Conservation (phyloP, 2,113 vertebrate species). For the Dascyllus trimaculatus region DNA sequence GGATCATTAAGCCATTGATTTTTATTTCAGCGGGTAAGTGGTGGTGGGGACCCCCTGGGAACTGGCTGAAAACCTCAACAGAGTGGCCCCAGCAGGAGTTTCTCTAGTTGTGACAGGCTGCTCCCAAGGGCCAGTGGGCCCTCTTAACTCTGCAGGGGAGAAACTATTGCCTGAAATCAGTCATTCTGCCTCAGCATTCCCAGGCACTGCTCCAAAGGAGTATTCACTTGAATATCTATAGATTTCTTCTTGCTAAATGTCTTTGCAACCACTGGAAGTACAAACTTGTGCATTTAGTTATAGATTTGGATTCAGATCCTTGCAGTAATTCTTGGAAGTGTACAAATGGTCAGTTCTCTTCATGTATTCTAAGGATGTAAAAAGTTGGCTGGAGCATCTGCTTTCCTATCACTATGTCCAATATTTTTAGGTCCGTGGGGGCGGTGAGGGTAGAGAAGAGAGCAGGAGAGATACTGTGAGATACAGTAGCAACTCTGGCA, state of each 20-base stretch:
- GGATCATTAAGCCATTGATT: constrained; percentile 90
- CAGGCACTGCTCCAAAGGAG: constrained; percentile 35
- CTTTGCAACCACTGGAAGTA: constrained; percentile 50
- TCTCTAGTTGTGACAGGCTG: constrained; percentile 81
- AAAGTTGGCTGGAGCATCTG: constrained; percentile 63
- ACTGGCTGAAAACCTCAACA: constrained; percentile 79
- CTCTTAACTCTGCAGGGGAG: constrained; percentile 70
- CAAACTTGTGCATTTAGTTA: constrained; percentile 50
- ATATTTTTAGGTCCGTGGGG: constrained; percentile 67
- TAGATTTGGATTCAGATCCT: constrained; percentile 48
- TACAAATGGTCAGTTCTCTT: constrained; percentile 64
- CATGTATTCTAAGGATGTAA: constrained; percentile 68
- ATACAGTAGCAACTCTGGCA: constrained; percentile 65
- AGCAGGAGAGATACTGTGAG: constrained; percentile 58
- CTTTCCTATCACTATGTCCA: constrained; percentile 56
- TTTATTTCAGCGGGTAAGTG: constrained; percentile 86
- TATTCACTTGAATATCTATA: constrained; percentile 55
- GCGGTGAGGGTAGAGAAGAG: constrained; percentile 43
- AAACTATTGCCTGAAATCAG: constrained; percentile 74
- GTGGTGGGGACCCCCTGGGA: constrained; percentile 80
- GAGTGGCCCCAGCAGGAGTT: constrained; percentile 83
- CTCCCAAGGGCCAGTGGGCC: constrained; percentile 75
- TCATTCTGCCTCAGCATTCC: constrained; percentile 65
- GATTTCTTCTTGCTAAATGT: constrained; percentile 58
- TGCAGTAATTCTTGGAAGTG: constrained; percentile 49